Conservation (phyloP, 2,888 invertebrate species). For the Apotomis turbidana region DNA sequence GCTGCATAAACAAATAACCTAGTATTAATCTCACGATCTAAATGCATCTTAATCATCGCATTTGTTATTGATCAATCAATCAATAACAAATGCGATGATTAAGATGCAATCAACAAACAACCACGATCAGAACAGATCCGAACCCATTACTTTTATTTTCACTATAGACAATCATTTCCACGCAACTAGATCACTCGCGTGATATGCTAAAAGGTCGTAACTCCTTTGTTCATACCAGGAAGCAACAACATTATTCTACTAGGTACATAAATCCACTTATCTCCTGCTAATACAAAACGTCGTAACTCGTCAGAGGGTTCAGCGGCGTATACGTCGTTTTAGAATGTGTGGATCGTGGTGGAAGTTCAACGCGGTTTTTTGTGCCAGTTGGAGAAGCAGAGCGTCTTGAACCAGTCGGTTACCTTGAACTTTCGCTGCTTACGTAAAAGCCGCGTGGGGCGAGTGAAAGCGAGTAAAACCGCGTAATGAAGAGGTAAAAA, state of each 20-base stretch:
- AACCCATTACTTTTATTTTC: conserved; percentile 19
- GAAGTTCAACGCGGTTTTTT: conserved; percentile 36
- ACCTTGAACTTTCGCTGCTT: conserved; percentile 61
- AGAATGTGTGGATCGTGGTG: background rate
- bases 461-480: conserved; percentile 5
- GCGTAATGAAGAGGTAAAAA: background rate
- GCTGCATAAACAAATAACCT: background rate
- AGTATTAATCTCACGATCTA: no score
- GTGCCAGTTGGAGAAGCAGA: conserved; percentile 27
- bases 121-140: background rate
- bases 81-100: no score
- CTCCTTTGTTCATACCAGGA: no score
- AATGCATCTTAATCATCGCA: no score
- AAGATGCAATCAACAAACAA: background rate
- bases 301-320: background rate
- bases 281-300: background rate
- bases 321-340: background rate
- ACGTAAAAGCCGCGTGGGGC: conserved; percentile 44
- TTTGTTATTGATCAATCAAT: no score
- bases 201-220: no score
- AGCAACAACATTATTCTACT: no score
- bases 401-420: conserved; percentile 55
- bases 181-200: background rate
- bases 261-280: no score
- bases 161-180: background rate